Evolutionary conservation across 2,888 invertebrate genomes (phyloP).

Genomic region (Conchocele bisecta): DNA sequence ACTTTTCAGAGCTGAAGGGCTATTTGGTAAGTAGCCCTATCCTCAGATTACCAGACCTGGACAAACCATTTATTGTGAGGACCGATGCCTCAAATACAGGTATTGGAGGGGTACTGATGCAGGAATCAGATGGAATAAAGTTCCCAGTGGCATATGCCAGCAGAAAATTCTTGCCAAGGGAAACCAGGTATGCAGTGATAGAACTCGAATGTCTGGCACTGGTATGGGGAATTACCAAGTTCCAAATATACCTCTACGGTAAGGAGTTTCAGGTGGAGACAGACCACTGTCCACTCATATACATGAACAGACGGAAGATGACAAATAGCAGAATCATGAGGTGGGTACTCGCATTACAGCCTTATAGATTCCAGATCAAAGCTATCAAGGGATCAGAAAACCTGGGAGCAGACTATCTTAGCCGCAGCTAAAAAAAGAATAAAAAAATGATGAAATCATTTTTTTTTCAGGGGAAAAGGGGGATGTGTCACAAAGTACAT

Average conservation of each 20-base stretch:
- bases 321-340: slow-evolving; percentile 51
- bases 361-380: slow-evolving; percentile 24
- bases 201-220: slow-evolving; percentile 58
- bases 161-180: slow-evolving; percentile 44
- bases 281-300: slow-evolving; percentile 53
- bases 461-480: too few relatives aligned
- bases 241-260: slow-evolving; percentile 51
- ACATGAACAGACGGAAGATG: slow-evolving; percentile 41
- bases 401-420: slow-evolving; percentile 28
- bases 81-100: slow-evolving; percentile 56
- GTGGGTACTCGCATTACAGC: slow-evolving; percentile 51
- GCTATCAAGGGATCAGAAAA: slow-evolving; percentile 43
- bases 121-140: slow-evolving; percentile 40
- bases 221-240: slow-evolving; percentile 51
- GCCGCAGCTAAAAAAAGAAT: too few relatives aligned
- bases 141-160: slow-evolving; percentile 57
- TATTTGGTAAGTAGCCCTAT: neutral
- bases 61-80: slow-evolving; percentile 34
- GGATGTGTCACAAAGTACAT: too few relatives aligned
- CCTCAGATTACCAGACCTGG: slow-evolving; percentile 23
- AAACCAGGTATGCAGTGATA: slow-evolving; percentile 48
- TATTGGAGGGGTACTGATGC: slow-evolving; percentile 50
- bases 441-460: too few relatives aligned
- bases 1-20: neutral
- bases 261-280: slow-evolving; percentile 52